Conservation (phyloP, 2,797 vertebrate species). For the Amblyraja radiata region DNA sequence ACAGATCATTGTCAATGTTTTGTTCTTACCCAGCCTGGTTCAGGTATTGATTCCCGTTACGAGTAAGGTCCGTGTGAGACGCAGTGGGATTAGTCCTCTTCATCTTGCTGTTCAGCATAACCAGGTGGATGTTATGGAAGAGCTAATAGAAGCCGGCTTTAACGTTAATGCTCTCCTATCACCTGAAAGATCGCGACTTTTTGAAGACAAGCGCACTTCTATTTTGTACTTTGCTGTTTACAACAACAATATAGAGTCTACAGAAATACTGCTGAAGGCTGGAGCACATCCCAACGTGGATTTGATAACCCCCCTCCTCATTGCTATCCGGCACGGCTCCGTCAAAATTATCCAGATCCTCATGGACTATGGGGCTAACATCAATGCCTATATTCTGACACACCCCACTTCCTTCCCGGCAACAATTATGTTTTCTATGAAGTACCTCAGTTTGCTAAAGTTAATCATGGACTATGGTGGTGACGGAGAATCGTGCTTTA, state of each 20-base stretch:
- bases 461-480: conserved; percentile 83
- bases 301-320: conserved; percentile 73
- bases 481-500: conserved; percentile 73
- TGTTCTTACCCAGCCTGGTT: conserved; percentile 64
- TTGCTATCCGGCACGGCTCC: conserved; percentile 76
- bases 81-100: conserved; percentile 82
- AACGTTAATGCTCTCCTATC: conserved; percentile 77
- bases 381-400: conserved; percentile 71
- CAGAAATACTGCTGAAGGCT: conserved; percentile 65
- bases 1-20: background rate
- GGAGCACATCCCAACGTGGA: conserved; percentile 84
- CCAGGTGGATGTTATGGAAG: conserved; percentile 68
- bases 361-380: conserved; percentile 77
- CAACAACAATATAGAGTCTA: conserved; percentile 74
- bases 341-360: conserved; percentile 67
- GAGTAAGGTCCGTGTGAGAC: conserved; percentile 69
- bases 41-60: conserved; percentile 78
- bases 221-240: conserved; percentile 78
- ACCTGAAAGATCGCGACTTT: conserved; percentile 65
- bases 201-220: conserved; percentile 78
- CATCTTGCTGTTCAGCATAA: conserved; percentile 82
- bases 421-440: conserved; percentile 84
- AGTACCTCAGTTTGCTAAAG: conserved; percentile 76
- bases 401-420: conserved; percentile 84
- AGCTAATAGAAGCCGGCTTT: conserved; percentile 73